These are phyloP conservation scores for Tauraco hartlaubi DNA, from an alignment of 2,797 vertebrate genomes.

Conservation along the genomic window DNA sequence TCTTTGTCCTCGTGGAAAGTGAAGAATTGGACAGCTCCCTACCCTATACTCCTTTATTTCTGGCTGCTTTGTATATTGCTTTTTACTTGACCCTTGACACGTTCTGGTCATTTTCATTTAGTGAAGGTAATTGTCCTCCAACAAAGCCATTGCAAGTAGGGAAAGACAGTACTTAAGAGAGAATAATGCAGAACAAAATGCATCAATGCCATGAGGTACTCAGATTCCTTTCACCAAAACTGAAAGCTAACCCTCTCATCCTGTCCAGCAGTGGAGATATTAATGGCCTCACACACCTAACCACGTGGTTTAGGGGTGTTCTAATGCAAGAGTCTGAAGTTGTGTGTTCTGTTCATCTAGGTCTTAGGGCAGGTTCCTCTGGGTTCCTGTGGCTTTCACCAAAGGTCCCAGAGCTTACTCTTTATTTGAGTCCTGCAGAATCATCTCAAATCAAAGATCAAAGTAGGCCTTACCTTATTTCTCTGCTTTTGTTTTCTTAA, in stretches of 20 bases:
- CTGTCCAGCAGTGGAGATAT: neutral
- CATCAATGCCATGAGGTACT: neutral
- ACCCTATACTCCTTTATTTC: neutral
- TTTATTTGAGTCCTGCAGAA: neutral
- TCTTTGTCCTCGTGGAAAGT: neutral
- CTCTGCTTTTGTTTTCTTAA: neutral
- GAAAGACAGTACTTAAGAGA: neutral
- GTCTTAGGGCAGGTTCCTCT: neutral
- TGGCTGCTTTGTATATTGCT: constrained; percentile 28
- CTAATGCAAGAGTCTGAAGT: neutral
- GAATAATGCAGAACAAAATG: neutral
- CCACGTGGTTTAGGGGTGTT: neutral
- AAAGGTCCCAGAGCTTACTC: neutral
- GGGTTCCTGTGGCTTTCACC: neutral
- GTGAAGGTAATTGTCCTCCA: constrained; percentile 9
- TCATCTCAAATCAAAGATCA: neutral
- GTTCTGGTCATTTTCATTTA: neutral
- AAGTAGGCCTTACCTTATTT: neutral
- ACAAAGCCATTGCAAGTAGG: neutral
- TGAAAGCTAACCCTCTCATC: neutral
- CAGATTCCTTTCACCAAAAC: neutral
- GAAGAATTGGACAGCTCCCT: neutral
- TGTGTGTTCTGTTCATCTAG: neutral
- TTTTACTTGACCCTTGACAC: constrained; percentile 6
- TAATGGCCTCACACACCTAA: accelerated